phyloP scores from a whole-genome alignment of 1,140 invertebrate species.

The Polypedilum pembai region DNA sequence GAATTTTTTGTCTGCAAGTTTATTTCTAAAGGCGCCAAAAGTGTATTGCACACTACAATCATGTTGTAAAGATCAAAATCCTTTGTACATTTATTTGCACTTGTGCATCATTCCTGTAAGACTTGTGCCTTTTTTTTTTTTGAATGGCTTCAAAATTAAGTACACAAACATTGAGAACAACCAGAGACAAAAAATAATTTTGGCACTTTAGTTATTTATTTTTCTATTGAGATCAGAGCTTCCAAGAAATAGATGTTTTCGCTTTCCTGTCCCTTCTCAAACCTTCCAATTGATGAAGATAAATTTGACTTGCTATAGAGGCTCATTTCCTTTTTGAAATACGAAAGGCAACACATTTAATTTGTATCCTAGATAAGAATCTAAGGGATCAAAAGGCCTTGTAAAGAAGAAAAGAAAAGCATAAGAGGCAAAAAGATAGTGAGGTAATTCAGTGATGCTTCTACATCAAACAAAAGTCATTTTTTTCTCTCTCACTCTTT shows the following conservation, averaged over 20 bases:
- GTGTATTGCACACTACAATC: neutral
- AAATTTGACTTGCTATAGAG: neutral
- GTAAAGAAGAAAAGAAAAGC: slow-evolving; percentile 6
- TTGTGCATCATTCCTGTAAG: neutral
- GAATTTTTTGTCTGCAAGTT: too few relatives aligned
- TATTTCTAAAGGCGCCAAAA: neutral
- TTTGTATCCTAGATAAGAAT: neutral
- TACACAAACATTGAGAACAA: neutral
- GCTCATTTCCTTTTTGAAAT: slow-evolving; percentile 20
- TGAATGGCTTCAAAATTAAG: neutral
- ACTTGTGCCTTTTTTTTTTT: neutral
- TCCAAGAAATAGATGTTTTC: slow-evolving; percentile 25
- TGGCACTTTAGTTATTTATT: neutral
- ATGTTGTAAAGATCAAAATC: slow-evolving; percentile 4
- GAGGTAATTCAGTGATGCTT: slow-evolving; percentile 16
- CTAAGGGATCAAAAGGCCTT: neutral
- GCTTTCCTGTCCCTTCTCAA: slow-evolving; percentile 1
- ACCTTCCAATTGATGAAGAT: neutral
- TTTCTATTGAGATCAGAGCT: neutral
- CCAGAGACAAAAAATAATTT: neutral
- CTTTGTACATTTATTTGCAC: neutral
- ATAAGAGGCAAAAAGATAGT: neutral
- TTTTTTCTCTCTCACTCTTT: neutral
- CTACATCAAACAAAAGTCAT: slow-evolving; percentile 10
- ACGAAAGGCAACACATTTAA: slow-evolving; percentile 3